Percentiles rank a stretch among this genome's conserved stretches.
Evolutionary conservation across 2,113 vertebrate genomes (phyloP).

Genomic region (Rattus rattus): DNA sequence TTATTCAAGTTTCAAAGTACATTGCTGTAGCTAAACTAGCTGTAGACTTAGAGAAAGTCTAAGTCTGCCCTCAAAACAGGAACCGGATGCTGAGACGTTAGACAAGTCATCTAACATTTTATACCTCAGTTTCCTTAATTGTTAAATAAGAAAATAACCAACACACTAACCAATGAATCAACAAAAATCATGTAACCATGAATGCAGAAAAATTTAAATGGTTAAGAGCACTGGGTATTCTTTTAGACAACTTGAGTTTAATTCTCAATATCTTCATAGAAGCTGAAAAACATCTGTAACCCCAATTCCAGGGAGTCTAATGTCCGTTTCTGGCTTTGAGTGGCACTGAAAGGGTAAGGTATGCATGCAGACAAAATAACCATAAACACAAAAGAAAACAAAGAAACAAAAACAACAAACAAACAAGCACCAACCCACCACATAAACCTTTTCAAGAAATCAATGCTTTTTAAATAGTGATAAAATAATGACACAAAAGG

Average conservation of each 20-base stretch:
- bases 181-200: not conserved
- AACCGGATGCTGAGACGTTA: not conserved
- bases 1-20: not conserved
- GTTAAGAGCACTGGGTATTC: not conserved
- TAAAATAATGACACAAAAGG: not conserved
- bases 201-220: not conserved
- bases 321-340: not conserved
- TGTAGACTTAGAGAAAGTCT: not conserved
- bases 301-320: not conserved
- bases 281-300: not conserved
- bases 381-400: not conserved
- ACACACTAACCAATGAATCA: not conserved
- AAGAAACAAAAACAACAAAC: not conserved
- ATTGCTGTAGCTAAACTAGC: not conserved
- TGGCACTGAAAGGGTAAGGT: not conserved
- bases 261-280: no score
- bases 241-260: not conserved
- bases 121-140: not conserved
- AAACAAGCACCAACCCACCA: not conserved
- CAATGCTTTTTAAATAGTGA: constrained; percentile 11
- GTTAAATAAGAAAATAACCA: not conserved
- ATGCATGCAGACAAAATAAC: not conserved
- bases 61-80: not conserved
- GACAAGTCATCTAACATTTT: not conserved
- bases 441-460: not conserved